These are phyloP conservation scores for Oegoconia quadripuncta DNA, from an alignment of 2,888 invertebrate genomes.

Conservation along the genomic window DNA sequence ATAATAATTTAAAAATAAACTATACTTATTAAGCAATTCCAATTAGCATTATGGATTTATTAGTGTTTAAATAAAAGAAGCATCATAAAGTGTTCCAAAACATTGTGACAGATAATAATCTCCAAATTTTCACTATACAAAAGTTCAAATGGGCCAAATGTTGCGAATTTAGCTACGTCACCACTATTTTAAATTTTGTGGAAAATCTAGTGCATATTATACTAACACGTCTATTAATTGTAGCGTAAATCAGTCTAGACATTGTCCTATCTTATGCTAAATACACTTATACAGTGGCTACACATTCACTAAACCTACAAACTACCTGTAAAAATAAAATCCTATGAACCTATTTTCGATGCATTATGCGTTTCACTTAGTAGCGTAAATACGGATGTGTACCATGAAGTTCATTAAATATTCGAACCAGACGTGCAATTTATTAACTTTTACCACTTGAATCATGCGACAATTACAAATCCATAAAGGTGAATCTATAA, in stretches of 20 bases:
- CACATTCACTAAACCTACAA: constrained; percentile 47
- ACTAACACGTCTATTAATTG: constrained; percentile 43
- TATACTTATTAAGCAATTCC: constrained; percentile 24
- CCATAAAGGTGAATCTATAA: no score
- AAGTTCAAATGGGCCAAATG: constrained; percentile 57
- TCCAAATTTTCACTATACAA: constrained; percentile 48
- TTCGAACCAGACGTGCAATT: no score
- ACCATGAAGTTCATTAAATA: no score
- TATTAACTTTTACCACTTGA: no score
- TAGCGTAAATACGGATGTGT: background rate
- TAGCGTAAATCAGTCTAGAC: constrained; percentile 75
- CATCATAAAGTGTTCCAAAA: constrained; percentile 39
- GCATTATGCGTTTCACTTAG: constrained; percentile 29
- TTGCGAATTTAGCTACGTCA: constrained; percentile 48
- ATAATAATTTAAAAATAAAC: background rate
- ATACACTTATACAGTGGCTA: constrained; percentile 51
- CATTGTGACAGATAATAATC: constrained; percentile 31
- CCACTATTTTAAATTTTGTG: constrained; percentile 49
- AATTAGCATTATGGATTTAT: constrained; percentile 9
- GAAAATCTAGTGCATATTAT: constrained; percentile 59
- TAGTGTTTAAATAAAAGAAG: constrained; percentile 25
- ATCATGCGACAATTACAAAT: no score
- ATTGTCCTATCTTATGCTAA: constrained; percentile 65
- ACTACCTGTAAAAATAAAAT: constrained; percentile 31
- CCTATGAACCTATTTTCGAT: constrained; percentile 32